phyloP scores from a whole-genome alignment of 2,888 invertebrate genomes.

The Calliphora vomitoria region DNA sequence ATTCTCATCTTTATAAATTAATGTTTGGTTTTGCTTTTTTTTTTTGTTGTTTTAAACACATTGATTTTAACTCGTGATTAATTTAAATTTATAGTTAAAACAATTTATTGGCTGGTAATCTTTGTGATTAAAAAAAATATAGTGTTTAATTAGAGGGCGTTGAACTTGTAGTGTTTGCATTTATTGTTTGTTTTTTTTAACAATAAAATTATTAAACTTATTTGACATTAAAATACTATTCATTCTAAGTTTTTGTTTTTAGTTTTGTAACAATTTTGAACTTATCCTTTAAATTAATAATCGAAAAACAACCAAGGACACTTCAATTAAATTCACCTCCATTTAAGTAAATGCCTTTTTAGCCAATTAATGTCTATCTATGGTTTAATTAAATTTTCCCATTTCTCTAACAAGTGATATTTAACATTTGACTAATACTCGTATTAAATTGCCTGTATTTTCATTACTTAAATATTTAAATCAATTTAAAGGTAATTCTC shows the following conservation, averaged over 20 bases:
- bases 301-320: background rate
- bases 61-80: background rate
- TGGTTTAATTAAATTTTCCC: background rate
- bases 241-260: background rate
- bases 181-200: no score
- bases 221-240: no score
- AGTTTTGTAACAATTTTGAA: no score
- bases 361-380: background rate
- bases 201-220: no score
- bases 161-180: no score
- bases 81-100: conserved; percentile 18
- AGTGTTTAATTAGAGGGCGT: no score
- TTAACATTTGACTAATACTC: background rate
- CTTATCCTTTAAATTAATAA: no score
- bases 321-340: background rate
- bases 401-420: background rate
- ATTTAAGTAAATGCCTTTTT: background rate
- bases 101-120: conserved; percentile 9
- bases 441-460: conserved; percentile 19
- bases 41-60: conserved; percentile 3
- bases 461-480: conserved; percentile 29
- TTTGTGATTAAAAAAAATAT: no score
- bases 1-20: background rate
- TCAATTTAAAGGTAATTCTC: conserved; percentile 59
- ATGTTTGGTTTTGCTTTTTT: background rate